Percentiles rank a stretch among this genome's conserved stretches.
These are phyloP conservation scores for Laothoe populi DNA, from an alignment of 2,888 invertebrate genomes.

Conservation along the genomic window DNA sequence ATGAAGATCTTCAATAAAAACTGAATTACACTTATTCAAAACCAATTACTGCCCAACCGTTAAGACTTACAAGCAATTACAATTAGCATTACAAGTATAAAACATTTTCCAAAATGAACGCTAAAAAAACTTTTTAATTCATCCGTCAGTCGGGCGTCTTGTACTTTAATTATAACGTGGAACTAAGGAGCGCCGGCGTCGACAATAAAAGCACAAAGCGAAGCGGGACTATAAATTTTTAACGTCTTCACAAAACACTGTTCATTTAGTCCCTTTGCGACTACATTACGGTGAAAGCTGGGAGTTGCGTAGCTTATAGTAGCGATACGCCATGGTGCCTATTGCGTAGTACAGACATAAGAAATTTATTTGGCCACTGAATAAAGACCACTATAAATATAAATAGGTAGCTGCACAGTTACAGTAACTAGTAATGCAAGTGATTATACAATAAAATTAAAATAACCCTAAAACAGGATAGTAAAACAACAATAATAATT, in stretches of 20 bases:
- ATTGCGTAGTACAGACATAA: no score
- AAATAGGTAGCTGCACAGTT: no score
- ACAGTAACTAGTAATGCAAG: no score
- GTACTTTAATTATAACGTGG: slow-evolving; percentile 49
- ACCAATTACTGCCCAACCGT: slow-evolving; percentile 15
- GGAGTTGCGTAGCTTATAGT: slow-evolving; percentile 15
- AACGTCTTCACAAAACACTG: slow-evolving; percentile 71
- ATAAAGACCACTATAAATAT: no score
- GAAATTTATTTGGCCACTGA: no score
- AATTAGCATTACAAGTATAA: slow-evolving; percentile 25
- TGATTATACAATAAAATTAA: no score
- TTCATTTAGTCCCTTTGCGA: slow-evolving; percentile 65
- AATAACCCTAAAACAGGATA: no score
- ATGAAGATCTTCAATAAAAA: not conserved
- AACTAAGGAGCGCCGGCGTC: slow-evolving; percentile 30
- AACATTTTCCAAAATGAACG: slow-evolving; percentile 25
- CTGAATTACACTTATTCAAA: not conserved
- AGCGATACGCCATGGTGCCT: slow-evolving; percentile 2
- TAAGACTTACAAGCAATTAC: slow-evolving; percentile 22
- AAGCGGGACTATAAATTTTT: slow-evolving; percentile 70
- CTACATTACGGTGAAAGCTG: slow-evolving; percentile 20
- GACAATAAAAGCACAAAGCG: slow-evolving; percentile 69
- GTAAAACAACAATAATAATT: no score
- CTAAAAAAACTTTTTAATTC: slow-evolving; percentile 44
- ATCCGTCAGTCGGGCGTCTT: slow-evolving; percentile 36